phyloP scores from a whole-genome alignment of 2,888 invertebrate genomes.

The Zaprionus bogoriensis region DNA sequence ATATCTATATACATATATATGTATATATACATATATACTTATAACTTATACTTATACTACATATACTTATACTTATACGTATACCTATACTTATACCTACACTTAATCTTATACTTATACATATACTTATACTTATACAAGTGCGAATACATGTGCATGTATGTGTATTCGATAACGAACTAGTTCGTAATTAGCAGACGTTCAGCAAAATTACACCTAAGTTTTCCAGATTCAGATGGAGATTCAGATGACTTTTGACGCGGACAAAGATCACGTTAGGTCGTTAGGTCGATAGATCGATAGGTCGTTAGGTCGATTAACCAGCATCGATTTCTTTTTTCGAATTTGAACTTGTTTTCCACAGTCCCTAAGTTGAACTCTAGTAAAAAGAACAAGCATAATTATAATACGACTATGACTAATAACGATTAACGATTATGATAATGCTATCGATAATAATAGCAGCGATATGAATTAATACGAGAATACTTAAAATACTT shows the following conservation, averaged over 20 bases:
- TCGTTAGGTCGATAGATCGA: constrained; percentile 26
- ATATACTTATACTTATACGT: constrained; percentile 33
- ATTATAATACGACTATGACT: constrained; percentile 20
- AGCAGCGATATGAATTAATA: constrained; percentile 7
- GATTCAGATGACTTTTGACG: constrained; percentile 72
- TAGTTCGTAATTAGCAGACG: constrained; percentile 44
- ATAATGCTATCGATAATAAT: constrained; percentile 7
- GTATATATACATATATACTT: constrained; percentile 12
- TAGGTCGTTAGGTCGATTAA: constrained; percentile 29
- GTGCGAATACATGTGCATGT: constrained; percentile 19
- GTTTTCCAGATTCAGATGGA: constrained; percentile 75
- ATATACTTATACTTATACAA: constrained; percentile 35
- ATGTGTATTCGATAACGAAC: constrained; percentile 42
- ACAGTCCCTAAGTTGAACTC: constrained; percentile 50
- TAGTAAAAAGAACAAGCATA: constrained; percentile 10
- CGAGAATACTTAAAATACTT: constrained; percentile 31
- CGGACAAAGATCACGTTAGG: constrained; percentile 46
- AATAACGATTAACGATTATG: not conserved
- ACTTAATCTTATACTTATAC: constrained; percentile 16
- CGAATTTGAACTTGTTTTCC: constrained; percentile 58
- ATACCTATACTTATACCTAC: constrained; percentile 13
- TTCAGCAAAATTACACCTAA: constrained; percentile 71
- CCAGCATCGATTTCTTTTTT: constrained; percentile 22
- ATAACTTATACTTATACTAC: constrained; percentile 20
- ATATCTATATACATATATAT: constrained; percentile 12